Evolutionary conservation across 2,888 invertebrate species (phyloP), one percentile per base, ranked within the genome.

Genomic region (Anorthoa munda): DNA sequence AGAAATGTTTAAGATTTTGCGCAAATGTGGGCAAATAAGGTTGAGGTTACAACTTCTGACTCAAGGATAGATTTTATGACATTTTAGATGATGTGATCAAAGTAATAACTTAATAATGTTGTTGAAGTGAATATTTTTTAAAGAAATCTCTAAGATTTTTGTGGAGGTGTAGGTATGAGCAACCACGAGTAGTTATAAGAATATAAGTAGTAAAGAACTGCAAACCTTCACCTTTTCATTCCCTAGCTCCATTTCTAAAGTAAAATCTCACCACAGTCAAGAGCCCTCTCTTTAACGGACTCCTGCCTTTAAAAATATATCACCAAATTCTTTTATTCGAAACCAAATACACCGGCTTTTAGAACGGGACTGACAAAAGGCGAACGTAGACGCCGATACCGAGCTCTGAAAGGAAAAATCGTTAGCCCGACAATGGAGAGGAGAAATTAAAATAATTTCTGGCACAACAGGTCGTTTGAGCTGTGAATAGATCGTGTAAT

Each of bases 371-470:
- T 81, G 68, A 85, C 83, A 85, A 85, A 84, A 83, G 85, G 63
- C 71, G 71, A 69, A 64, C 71, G 70, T 63, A 72, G 68, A 75
- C 74, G 59, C 69, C 77, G 71, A 83, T 83, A 67, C 71, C n/a
- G 50, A 58, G 55, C 21, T 26, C 60, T 79, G 72, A 79, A 83
- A 75, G 68, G 77, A 83, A 82, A 79, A 83, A 83, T 82, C 81
- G 77, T 85, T 82, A 81, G 66, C 72, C 11, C 71, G 51, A 85
- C 82, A 85, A 83, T 79, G 26, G 71, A 46, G 39, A 46, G 59
- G 59, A 82, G 77, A 78, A 82, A 85, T 85, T 85, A 82, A 82
- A 85, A 85, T 85, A 83, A 83, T 76, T 82, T 85, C 75, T 75
- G 72, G 64, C 75, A 85, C 83, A 85, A 85, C 85, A 85, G 85